These are phyloP conservation scores for Spizella passerina DNA, from an alignment of 2,797 vertebrate species.

Conservation along the genomic window DNA sequence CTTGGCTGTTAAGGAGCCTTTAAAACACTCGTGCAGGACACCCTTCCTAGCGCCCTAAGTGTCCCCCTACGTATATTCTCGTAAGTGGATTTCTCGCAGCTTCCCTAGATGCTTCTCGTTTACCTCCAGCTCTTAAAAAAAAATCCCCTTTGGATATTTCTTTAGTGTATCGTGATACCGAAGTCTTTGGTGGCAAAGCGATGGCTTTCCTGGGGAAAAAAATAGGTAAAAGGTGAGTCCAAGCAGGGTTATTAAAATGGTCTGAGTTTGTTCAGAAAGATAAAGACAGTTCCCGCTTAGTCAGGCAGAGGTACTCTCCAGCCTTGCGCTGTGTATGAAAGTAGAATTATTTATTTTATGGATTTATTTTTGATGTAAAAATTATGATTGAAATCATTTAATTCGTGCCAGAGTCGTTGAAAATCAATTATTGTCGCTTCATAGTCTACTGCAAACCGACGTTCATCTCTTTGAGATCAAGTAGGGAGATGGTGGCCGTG, in stretches of 20 bases:
- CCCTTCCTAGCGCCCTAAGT: neutral
- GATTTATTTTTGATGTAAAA: neutral
- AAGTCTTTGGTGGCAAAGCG: neutral
- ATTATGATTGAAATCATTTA: neutral
- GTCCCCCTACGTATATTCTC: neutral
- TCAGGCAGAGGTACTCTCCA: neutral
- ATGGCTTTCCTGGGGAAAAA: neutral
- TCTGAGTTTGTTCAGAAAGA: neutral
- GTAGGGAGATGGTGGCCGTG: accelerated
- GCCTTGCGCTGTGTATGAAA: neutral
- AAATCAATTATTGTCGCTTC: neutral
- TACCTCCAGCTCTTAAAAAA: neutral
- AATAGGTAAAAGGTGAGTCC: neutral
- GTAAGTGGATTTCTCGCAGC: neutral
- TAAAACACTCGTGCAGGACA: neutral
- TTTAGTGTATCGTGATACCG: neutral
- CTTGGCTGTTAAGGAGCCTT: neutral
- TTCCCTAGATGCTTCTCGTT: neutral
- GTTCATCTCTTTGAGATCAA: neutral
- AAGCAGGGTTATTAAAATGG: neutral
- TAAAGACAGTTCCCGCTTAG: neutral
- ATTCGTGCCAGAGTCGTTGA: neutral
- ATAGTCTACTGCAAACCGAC: neutral
- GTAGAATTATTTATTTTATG: neutral
- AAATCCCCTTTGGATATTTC: neutral